A percentile compares a stretch with the other conserved stretches of the same genome.
phyloP scores from a whole-genome alignment of 2,888 invertebrate genomes.

The Acrobasis repandana region DNA sequence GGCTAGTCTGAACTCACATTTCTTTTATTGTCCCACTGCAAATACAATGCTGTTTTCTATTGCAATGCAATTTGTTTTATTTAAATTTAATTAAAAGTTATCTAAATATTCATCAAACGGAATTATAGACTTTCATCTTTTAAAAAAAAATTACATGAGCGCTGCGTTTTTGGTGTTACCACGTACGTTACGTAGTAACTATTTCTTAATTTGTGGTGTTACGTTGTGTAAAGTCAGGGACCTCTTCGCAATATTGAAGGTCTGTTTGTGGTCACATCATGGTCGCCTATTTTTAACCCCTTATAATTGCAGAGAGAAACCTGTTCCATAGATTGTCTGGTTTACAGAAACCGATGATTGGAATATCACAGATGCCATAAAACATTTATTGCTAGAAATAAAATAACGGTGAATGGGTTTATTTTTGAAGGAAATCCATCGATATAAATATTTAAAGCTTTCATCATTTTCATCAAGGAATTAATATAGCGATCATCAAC shows the following conservation, averaged over 20 bases:
- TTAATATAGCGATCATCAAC: no score
- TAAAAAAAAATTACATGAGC: no score
- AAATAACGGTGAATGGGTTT: not conserved
- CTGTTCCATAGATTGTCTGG: not conserved
- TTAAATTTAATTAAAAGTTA: no score
- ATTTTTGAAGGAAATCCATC: no score
- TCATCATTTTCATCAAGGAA: no score
- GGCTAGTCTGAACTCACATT: not conserved
- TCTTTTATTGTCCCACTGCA: not conserved
- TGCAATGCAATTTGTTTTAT: no score
- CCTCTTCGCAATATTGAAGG: constrained; percentile 10
- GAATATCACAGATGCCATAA: not conserved
- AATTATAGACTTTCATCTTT: no score
- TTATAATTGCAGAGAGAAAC: constrained; percentile 4
- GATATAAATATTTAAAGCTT: no score
- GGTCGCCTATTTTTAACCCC: constrained; percentile 4
- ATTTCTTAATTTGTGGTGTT: no score
- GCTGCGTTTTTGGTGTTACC: no score
- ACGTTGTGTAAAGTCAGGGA: constrained; percentile 5
- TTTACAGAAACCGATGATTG: not conserved
- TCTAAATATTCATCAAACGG: no score
- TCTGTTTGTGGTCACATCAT: constrained; percentile 15
- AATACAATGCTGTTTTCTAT: not conserved
- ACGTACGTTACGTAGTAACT: no score
- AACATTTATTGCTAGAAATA: not conserved